These are phyloP conservation scores for Pangasianodon gigas DNA, from an alignment of 2,113 vertebrate genomes.

Conservation along the genomic window DNA sequence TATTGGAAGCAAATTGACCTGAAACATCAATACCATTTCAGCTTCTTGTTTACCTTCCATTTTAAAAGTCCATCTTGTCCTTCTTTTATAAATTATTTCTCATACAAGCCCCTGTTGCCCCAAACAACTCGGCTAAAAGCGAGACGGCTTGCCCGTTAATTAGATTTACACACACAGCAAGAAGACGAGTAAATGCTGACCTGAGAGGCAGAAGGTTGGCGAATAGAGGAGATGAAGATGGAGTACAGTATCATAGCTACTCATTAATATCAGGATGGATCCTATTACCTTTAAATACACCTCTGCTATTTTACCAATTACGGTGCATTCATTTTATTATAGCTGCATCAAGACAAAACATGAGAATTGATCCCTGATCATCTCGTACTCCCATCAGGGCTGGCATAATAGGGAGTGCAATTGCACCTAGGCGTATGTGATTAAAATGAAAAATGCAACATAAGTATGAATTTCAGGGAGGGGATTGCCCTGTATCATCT, in stretches of 20 bases:
- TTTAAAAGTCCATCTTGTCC: conserved; percentile 9
- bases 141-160: neutral
- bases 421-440: neutral
- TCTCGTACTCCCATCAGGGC: neutral
- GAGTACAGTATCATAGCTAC: neutral
- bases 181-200: conserved; percentile 19
- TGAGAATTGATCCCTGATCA: neutral
- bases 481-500: neutral
- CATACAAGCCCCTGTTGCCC: neutral
- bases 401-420: neutral
- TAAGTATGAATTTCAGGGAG: neutral
- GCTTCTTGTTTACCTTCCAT: conserved; percentile 15
- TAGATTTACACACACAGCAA: conserved; percentile 21
- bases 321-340: neutral
- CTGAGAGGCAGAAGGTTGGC: neutral
- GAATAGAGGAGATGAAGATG: conserved; percentile 4
- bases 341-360: neutral
- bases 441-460: neutral
- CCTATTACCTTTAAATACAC: conserved; percentile 13
- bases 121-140: neutral
- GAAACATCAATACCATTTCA: neutral
- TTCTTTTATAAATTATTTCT: neutral
- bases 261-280: neutral
- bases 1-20: neutral
- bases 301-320: conserved; percentile 8